Base-by-base conservation (phyloP, 2,888 invertebrate genomes). In the Leucoptera coffeella region DNA sequence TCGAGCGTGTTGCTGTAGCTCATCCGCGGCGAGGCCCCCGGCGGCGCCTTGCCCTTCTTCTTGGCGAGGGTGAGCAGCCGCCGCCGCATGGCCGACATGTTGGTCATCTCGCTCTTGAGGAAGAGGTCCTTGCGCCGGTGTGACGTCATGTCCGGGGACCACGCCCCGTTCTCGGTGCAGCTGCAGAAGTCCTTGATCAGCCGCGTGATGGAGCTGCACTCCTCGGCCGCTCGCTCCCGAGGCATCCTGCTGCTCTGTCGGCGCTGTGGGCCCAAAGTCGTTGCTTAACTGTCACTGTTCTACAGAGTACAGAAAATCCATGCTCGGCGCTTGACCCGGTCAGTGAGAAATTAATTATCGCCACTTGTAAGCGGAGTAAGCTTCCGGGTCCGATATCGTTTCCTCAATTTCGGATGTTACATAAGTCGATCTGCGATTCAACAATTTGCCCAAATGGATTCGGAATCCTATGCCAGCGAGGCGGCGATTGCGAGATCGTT, bases 101-200 rank as follows among this genome's bases (percentile, higher is more conserved):
- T 67, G 0, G 65, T 65, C 8, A 69, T 43, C 36, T 69, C 69
- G 38, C 65, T 64, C 37, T 62, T 67, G 15, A 69, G 36, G 28
- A 69, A 53, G 3, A 65, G 65, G 0, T 61, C 60, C 30, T 57
- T 56, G 14, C 58, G 40, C 25, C 50, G 51, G 3, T 61, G 55
- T 2, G 64, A 43, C 12, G 65, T 65, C 60, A 71, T 65, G 10
- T 69, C 64, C 2, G 71, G 72, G 0, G 71, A 71, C 71, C 71
- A 71, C 26, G 65, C 60, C 21, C 59, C 72, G 53, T 69, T 62
- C 35, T 71, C 67, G 0, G 71, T 59, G 29, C 72, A 72, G 34
- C 71, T 69, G 37, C 71, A 72, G 36, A 71, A 53, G 41, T 71
- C 71, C 35, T 69, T 72, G 13, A 72, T 51, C 14, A 69, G 44